Conservation (phyloP, 2,113 vertebrate genomes). For the Cepphus grylle region DNA sequence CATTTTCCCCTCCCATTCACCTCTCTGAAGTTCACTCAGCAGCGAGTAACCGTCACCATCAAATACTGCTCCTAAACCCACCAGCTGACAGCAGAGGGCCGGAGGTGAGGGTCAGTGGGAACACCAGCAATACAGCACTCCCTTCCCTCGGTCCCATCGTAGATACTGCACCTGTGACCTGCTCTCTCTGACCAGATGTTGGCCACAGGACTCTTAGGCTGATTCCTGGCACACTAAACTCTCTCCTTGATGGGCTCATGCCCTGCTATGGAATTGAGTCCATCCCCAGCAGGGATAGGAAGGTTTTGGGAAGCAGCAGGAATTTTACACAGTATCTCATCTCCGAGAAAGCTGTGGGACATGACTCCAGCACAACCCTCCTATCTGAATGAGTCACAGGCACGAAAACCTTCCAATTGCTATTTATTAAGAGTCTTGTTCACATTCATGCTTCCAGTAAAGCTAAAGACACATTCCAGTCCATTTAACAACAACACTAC, state of each 20-base stretch:
- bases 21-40: neutral
- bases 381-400: neutral
- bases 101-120: neutral
- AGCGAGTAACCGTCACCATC: neutral
- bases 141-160: neutral
- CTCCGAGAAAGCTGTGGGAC: neutral
- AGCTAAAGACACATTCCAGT: neutral
- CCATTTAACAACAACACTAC: neutral
- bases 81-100: neutral
- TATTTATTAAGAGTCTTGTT: neutral
- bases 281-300: neutral
- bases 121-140: neutral
- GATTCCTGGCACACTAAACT: neutral
- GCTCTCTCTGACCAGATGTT: neutral
- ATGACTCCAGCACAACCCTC: neutral
- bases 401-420: neutral
- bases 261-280: neutral
- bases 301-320: neutral
- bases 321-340: neutral
- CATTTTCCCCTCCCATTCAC: neutral
- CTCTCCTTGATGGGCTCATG: neutral
- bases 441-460: neutral
- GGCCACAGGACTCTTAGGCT: neutral
- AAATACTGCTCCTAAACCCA: neutral
- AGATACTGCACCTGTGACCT: accelerated